Evolutionary conservation across 2,113 vertebrate genomes (phyloP).

Genomic region (Trogon surrucura): DNA sequence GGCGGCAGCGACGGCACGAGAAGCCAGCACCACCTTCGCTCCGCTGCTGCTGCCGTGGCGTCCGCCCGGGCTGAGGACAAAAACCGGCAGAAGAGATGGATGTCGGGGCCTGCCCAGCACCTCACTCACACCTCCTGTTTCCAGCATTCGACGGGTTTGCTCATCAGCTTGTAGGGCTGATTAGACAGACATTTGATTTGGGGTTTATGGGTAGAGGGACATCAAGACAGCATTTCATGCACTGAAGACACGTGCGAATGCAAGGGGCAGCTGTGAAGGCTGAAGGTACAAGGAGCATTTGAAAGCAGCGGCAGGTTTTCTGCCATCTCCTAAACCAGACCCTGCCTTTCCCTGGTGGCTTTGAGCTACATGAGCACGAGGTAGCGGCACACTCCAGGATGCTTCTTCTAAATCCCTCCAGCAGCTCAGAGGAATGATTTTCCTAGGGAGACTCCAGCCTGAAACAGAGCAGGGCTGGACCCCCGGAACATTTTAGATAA

Average conservation of each 20-base stretch:
- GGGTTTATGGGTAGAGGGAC: neutral
- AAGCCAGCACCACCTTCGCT: neutral
- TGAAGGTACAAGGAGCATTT: neutral
- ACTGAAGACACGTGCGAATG: neutral
- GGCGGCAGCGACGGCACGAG: accelerated
- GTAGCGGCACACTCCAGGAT: neutral
- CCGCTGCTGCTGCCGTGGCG: accelerated
- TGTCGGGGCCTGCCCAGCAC: neutral
- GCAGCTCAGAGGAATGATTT: neutral
- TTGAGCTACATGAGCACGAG: neutral
- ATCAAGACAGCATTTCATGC: neutral
- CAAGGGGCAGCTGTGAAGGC: neutral
- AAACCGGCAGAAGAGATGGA: neutral
- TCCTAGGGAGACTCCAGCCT: neutral
- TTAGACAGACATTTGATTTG: neutral
- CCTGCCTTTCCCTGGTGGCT: neutral
- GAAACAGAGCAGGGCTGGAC: accelerated
- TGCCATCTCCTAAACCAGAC: neutral
- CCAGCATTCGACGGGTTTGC: neutral
- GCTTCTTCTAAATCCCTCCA: neutral
- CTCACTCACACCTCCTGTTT: neutral
- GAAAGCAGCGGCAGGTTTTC: neutral
- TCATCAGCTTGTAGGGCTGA: neutral
- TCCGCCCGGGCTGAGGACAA: neutral
- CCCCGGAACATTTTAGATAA: neutral